These are phyloP conservation scores for Bombycilla garrulus DNA, from an alignment of 2,113 vertebrate genomes.

Conservation along the genomic window DNA sequence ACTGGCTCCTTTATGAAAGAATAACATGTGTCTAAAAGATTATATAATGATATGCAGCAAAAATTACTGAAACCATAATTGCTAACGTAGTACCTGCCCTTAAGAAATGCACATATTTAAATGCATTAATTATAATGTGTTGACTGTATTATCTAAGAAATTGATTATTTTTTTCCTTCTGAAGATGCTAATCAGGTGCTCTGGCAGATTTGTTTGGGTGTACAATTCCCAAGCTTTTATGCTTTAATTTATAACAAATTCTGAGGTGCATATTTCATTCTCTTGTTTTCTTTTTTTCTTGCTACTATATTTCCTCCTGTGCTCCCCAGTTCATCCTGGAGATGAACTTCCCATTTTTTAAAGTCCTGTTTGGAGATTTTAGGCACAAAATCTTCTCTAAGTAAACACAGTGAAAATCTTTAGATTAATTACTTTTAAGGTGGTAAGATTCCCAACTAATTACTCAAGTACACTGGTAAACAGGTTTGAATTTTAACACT, in stretches of 20 bases:
- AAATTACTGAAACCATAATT: conserved; percentile 21
- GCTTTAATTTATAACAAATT: conserved; percentile 50
- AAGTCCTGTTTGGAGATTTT: not conserved
- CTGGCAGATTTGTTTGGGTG: conserved; percentile 1
- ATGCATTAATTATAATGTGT: conserved; percentile 47
- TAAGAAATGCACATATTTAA: conserved; percentile 50
- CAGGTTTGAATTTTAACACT: not conserved
- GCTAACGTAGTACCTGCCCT: conserved; percentile 3
- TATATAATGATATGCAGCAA: conserved; percentile 29
- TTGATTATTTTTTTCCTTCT: not conserved
- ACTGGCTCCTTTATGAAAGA: conserved; percentile 50
- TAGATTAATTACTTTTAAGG: not conserved
- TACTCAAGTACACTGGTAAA: not conserved
- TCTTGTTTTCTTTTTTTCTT: not conserved
- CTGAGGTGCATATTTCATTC: not conserved
- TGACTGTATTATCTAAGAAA: conserved; percentile 45
- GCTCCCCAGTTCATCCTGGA: not conserved
- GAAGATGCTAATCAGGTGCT: conserved; percentile 43
- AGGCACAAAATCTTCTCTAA: not conserved
- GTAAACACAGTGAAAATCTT: not conserved
- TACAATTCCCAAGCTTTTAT: not conserved
- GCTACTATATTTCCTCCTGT: not conserved
- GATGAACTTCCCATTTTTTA: not conserved
- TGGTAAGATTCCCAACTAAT: not conserved
- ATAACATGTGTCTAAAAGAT: conserved; percentile 11